Conservation (phyloP, 1,140 invertebrate genomes). For the Drosophila sp. region DNA sequence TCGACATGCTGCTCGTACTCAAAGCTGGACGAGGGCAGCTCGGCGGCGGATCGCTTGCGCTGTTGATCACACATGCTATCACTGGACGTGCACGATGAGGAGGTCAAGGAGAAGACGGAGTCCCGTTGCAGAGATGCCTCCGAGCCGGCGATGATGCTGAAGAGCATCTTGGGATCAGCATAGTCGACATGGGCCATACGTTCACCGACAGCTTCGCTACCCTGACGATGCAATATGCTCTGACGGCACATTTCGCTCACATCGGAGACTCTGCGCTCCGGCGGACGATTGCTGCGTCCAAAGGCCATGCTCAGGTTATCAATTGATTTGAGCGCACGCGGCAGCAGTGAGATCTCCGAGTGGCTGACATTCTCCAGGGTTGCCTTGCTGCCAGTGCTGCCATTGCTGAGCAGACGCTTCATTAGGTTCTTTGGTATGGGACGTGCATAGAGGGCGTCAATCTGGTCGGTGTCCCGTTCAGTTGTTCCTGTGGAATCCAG, state of each 20-base stretch:
- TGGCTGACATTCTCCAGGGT: conserved; percentile 55
- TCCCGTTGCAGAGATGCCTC: conserved; percentile 85
- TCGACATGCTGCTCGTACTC: conserved; percentile 82
- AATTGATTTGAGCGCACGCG: conserved; percentile 69
- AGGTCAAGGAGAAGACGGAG: conserved; percentile 87
- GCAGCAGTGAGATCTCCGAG: conserved; percentile 74
- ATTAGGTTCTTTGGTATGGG: conserved; percentile 71
- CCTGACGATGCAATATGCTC: conserved; percentile 89
- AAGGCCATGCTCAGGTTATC: conserved; percentile 70
- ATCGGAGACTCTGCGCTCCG: conserved; percentile 79
- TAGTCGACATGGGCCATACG: conserved; percentile 95
- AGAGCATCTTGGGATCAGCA: conserved; percentile 90
- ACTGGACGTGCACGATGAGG: conserved; percentile 86
- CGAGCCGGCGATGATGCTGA: conserved; percentile 83
- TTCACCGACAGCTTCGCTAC: conserved; percentile 92
- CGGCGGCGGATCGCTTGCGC: conserved; percentile 42
- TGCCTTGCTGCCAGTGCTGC: conserved; percentile 10
- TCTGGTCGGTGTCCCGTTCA: conserved; percentile 14
- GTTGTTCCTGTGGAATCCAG: conserved; percentile 37
- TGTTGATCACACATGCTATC: conserved; percentile 85
- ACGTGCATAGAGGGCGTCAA: conserved; percentile 34
- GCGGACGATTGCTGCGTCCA: conserved; percentile 69
- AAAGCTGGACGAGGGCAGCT: conserved; percentile 49
- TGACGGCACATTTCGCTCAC: conserved; percentile 80
- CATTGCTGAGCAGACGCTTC: conserved; percentile 60